Evolutionary conservation across 2,888 invertebrate genomes (phyloP).

Genomic region (Caenorhabditis sp.): DNA sequence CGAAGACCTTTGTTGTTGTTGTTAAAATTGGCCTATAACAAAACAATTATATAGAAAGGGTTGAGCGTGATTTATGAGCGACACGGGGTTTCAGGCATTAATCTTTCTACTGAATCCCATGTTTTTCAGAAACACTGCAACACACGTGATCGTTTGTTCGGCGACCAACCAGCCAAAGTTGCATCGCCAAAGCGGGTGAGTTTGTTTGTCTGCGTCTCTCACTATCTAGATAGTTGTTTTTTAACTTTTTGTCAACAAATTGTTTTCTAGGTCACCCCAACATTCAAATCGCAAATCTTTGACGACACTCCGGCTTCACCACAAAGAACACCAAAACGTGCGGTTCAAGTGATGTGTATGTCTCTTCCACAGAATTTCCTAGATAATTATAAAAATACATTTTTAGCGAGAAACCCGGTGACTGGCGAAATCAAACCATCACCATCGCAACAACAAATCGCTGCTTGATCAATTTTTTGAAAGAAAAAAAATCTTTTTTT

Average conservation of each 20-base stretch:
- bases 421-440: conserved; percentile 67
- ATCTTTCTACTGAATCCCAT: neutral
- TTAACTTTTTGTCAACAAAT: neutral
- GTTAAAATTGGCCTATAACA: no score
- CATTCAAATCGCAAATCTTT: conserved; percentile 67
- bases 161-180: conserved; percentile 39
- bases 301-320: conserved; percentile 57
- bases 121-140: conserved; percentile 55
- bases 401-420: conserved; percentile 68
- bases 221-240: neutral
- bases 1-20: no score
- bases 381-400: conserved; percentile 1
- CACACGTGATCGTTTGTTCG: conserved; percentile 65
- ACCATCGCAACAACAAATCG: conserved; percentile 52
- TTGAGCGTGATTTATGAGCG: no score
- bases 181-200: conserved; percentile 57
- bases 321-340: conserved; percentile 64
- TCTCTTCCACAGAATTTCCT: neutral
- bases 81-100: neutral
- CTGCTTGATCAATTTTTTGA: conserved; percentile 47
- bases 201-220: neutral
- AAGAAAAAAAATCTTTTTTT: no score
- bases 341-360: conserved; percentile 62
- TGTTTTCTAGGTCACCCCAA: conserved; percentile 48
- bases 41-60: no score